Evolutionary conservation across 2,113 vertebrate species (phyloP).

Genomic region (Chlorodrepanis virens): DNA sequence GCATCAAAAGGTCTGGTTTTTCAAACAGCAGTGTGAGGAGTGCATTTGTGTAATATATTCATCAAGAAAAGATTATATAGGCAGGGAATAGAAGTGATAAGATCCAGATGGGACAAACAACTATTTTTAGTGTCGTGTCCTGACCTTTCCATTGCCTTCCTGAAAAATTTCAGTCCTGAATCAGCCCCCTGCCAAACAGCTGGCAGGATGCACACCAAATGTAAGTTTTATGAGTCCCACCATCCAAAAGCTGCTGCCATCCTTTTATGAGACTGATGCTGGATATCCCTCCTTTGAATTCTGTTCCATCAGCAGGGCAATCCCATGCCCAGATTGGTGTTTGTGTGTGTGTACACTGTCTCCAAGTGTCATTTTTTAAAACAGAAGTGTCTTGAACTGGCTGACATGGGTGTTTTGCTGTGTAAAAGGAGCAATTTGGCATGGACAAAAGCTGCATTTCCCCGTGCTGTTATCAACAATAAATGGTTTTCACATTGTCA

Average conservation of each 20-base stretch:
- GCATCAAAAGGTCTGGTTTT: background rate
- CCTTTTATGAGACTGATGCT: background rate
- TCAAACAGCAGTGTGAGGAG: background rate
- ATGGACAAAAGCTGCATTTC: background rate
- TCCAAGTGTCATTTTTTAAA: background rate
- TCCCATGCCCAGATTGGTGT: background rate
- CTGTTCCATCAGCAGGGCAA: background rate
- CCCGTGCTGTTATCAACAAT: background rate
- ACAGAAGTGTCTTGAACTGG: background rate
- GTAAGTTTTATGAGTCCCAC: background rate
- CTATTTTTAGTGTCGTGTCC: background rate
- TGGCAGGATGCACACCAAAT: background rate
- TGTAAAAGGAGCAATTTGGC: slow-evolving; percentile 8
- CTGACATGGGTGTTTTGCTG: background rate
- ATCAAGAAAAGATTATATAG: background rate
- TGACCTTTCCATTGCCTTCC: background rate
- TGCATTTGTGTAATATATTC: background rate
- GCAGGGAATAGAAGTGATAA: background rate
- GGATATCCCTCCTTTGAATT: background rate
- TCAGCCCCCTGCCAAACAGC: background rate
- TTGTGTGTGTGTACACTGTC: background rate
- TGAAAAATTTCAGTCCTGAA: background rate
- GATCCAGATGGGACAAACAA: background rate
- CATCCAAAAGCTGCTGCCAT: background rate
- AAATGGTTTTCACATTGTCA: background rate